Evolutionary conservation across 2,113 vertebrate genomes (phyloP).

Genomic region (Marmota monax): DNA sequence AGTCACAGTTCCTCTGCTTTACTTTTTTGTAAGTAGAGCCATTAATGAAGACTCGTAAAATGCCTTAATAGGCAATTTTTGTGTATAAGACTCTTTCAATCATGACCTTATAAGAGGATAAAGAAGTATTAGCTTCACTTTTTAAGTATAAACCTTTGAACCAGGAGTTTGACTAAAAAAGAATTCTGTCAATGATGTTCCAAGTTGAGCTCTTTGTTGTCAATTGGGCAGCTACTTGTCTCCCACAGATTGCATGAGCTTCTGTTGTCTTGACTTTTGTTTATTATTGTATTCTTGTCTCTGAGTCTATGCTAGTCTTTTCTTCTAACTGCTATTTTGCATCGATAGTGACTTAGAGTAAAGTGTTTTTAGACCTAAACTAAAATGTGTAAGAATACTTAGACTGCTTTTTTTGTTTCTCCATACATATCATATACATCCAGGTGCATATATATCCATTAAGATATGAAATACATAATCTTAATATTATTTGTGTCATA

Average conservation of each 20-base stretch:
- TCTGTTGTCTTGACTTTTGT: not conserved
- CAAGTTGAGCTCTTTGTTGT: not conserved
- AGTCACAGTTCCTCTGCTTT: not conserved
- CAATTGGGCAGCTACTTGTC: not conserved
- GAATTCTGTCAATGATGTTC: not conserved
- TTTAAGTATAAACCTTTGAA: not conserved
- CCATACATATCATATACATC: not conserved
- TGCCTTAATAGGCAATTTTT: not conserved
- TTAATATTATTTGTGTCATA: not conserved
- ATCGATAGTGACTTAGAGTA: not conserved
- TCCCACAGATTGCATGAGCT: not conserved
- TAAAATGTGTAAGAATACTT: not conserved
- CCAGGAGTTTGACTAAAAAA: not conserved
- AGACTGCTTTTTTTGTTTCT: not conserved
- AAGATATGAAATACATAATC: not conserved
- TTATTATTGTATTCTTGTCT: not conserved
- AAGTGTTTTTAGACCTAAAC: not conserved
- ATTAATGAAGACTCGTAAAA: not conserved
- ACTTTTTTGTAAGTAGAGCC: not conserved
- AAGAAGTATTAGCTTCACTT: not conserved
- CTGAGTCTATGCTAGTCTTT: not conserved
- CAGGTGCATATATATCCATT: not conserved
- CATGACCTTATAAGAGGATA: not conserved
- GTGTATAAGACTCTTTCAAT: not conserved
- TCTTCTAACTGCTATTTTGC: not conserved